These are phyloP conservation scores for Danio rerio DNA, from an alignment of 2,113 vertebrate genomes.

Conservation along the genomic window DNA sequence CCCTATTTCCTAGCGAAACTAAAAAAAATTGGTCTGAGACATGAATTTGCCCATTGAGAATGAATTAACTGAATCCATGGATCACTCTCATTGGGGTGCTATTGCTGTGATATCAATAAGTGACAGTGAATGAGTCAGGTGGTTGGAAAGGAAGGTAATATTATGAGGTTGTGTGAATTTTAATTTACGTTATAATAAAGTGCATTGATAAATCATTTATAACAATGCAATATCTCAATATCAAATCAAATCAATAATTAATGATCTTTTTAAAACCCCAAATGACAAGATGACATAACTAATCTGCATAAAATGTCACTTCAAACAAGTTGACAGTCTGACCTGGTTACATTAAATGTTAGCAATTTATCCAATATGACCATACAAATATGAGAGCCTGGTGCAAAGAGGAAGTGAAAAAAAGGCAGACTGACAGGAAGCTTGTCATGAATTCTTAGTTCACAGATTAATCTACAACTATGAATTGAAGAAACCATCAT, in stretches of 20 bases:
- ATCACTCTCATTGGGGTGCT: not conserved
- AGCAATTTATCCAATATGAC: not conserved
- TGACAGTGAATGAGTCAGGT: not conserved
- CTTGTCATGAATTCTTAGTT: not conserved
- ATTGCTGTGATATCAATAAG: not conserved
- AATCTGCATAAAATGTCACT: not conserved
- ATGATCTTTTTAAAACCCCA: not conserved
- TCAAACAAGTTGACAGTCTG: not conserved
- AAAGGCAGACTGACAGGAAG: slow-evolving; percentile 6
- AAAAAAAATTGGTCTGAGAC: not conserved
- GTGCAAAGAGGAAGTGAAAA: not conserved
- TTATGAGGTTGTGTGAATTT: not conserved
- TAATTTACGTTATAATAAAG: not conserved
- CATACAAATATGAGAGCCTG: not conserved
- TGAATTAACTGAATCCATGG: not conserved
- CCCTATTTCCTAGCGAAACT: not conserved
- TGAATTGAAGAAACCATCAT: not conserved
- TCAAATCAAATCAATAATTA: too few species aligned
- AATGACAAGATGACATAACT: not conserved
- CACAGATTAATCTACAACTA: not conserved
- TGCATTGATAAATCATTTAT: not conserved
- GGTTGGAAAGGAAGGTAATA: not conserved
- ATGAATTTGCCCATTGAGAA: not conserved
- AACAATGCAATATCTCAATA: not conserved
- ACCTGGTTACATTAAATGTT: not conserved